Base-by-base conservation (phyloP, 2,113 vertebrate species). In the Chamaetylas fuelleborni region DNA sequence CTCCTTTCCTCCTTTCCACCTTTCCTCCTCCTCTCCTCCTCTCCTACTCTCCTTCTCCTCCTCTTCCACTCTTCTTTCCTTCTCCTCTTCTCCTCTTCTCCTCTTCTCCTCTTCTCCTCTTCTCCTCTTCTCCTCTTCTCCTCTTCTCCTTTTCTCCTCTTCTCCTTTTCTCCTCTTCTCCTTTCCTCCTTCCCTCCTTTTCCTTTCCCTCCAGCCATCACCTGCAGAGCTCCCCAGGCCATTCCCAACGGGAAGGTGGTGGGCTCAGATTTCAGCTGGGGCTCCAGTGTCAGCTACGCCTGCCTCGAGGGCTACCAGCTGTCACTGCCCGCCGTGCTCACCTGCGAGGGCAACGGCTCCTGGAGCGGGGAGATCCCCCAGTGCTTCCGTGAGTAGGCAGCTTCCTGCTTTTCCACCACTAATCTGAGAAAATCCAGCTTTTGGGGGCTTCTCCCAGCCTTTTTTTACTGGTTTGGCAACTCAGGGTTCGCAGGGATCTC, bases 251-350 rank as follows among this genome's bases (percentile, higher is more conserved):
- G 99, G 48, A 99, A 99, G 57, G 98, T 99, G 20, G 98, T 99
- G 65, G 99, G 99, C 16, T 98, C 98, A 0, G 99, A 99, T 81
- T 99, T 99, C 97, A 98, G 92, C 93, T 99, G 99, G 99, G 99
- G 99, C 64, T 98, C 99, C 19, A 99, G 99, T 4, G 96, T 99
- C 89, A 99, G 98, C 86, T 99, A 99, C 3, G 96, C 98, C 80
- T 99, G 99, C 92, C 98, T 99, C 70, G 99, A 99, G 92, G 99
- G 99, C 5, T 99, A 99, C 93, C 99, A 99, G 97, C 99, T 99
- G 25, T 99, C 99, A 45, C 97, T 99, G 60, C 99, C 99, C 0
- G 99, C 99, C 0, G 97, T 99, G 93, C 98, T 99, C 82, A 99
- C 99, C 92, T 99, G 99, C 31, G 98, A 99, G 96, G 99, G 99